Percentiles rank a stretch among this genome's conserved stretches.
These are phyloP conservation scores for Hirundichthys speculiger DNA, from an alignment of 2,113 vertebrate genomes.

Conservation along the genomic window DNA sequence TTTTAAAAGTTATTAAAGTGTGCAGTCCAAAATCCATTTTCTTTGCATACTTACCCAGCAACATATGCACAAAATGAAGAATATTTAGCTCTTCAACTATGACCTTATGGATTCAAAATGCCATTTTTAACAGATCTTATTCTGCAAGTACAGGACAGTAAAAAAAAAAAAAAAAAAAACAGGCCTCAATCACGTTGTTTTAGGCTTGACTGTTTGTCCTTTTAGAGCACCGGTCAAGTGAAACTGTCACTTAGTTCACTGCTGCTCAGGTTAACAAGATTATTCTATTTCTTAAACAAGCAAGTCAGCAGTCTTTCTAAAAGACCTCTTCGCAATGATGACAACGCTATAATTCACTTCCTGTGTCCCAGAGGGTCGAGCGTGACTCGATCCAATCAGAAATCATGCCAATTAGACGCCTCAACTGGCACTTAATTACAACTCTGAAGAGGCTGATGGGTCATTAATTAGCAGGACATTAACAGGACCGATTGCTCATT, in stretches of 20 bases:
- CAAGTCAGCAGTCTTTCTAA: conserved; percentile 65
- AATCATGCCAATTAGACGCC: conserved; percentile 76
- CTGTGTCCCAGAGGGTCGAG: conserved; percentile 72
- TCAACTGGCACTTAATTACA: conserved; percentile 78
- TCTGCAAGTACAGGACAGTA: no score
- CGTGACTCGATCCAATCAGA: conserved; percentile 74
- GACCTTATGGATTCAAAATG: no score
- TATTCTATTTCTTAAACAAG: conserved; percentile 59
- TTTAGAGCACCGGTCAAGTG: conserved; percentile 36
- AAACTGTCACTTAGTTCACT: conserved; percentile 50
- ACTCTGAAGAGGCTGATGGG: conserved; percentile 74
- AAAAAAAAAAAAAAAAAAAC: no score
- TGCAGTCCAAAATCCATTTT: no score
- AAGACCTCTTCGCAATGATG: conserved; percentile 62
- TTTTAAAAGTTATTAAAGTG: no score
- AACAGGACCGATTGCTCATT: conserved; percentile 79
- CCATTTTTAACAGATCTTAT: no score
- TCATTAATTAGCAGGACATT: conserved; percentile 80
- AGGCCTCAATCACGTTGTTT: neutral
- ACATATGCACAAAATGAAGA: no score
- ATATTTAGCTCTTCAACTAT: no score
- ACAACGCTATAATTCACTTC: conserved; percentile 74
- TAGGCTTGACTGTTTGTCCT: conserved; percentile 39
- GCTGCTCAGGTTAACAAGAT: conserved; percentile 61
- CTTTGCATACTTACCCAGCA: no score